These are phyloP conservation scores for Trichomalopsis sarcophagae DNA, from an alignment of 1,140 invertebrate genomes.

Conservation along the genomic window DNA sequence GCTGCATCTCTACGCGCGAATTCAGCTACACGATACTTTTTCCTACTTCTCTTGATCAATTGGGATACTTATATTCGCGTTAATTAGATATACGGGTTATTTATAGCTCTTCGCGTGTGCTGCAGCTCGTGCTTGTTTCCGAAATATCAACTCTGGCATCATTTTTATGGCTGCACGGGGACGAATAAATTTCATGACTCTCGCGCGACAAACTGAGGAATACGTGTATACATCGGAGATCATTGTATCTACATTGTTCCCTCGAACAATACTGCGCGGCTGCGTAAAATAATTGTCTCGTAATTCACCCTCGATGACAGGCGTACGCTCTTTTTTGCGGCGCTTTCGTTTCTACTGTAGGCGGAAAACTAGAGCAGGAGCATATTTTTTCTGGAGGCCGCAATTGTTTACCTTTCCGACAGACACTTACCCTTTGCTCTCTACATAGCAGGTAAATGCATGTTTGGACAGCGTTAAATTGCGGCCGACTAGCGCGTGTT, in stretches of 20 bases:
- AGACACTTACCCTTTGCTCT: not conserved
- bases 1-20: not conserved
- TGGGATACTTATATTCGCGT: not conserved
- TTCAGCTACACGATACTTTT: not conserved
- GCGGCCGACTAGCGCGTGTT: slow-evolving; percentile 32
- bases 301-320: slow-evolving; percentile 5
- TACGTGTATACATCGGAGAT: not conserved
- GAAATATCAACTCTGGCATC: slow-evolving; percentile 33
- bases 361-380: not conserved
- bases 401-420: not conserved
- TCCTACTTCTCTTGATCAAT: not conserved
- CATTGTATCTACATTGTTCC: slow-evolving; percentile 48
- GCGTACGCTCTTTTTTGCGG: not conserved
- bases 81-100: slow-evolving; percentile 25
- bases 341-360: not conserved
- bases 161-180: slow-evolving; percentile 51
- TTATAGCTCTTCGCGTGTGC: not conserved
- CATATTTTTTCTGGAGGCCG: not conserved
- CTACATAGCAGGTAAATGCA: slow-evolving; percentile 14
- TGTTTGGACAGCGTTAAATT: slow-evolving; percentile 50
- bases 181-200: slow-evolving; percentile 52
- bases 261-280: slow-evolving; percentile 1
- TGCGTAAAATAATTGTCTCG: slow-evolving; percentile 16
- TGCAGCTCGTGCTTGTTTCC: not conserved
- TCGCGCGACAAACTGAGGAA: slow-evolving; percentile 8